phyloP scores from a whole-genome alignment of 2,888 invertebrate species.

The Sinhomidia bicolor region DNA sequence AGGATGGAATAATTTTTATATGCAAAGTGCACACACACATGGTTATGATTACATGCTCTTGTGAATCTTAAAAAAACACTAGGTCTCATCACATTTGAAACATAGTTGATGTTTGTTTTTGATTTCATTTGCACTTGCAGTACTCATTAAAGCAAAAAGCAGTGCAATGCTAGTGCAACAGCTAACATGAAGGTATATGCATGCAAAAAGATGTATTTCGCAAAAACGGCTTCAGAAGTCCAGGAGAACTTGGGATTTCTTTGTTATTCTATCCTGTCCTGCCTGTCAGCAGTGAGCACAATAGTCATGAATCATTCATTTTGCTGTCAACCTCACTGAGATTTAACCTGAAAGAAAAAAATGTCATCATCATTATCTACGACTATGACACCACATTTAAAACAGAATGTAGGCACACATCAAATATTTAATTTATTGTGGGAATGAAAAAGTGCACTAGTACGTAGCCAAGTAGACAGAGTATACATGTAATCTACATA shows the following conservation, averaged over 20 bases:
- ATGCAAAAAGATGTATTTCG: no score
- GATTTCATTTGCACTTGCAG: not conserved
- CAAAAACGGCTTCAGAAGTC: not conserved
- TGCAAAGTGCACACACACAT: not conserved
- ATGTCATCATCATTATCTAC: not conserved
- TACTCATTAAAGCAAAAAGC: not conserved
- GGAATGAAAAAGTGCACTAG: slow-evolving; percentile 28
- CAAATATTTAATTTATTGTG: slow-evolving; percentile 27
- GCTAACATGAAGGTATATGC: no score
- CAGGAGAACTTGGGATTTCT: no score
- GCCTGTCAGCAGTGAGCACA: not conserved
- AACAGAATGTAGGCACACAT: not conserved
- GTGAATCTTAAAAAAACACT: no score
- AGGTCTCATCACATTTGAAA: not conserved
- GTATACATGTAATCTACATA: not conserved
- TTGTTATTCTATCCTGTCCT: not conserved
- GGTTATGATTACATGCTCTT: not conserved
- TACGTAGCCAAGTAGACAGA: no score
- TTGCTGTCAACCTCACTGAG: not conserved
- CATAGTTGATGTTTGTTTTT: not conserved
- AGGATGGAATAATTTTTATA: not conserved
- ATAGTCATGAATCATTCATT: not conserved
- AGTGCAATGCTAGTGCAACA: no score
- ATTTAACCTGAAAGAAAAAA: not conserved
- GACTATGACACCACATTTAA: not conserved